phyloP scores from a whole-genome alignment of 1,140 invertebrate genomes.

The Zaprionus taronus region DNA sequence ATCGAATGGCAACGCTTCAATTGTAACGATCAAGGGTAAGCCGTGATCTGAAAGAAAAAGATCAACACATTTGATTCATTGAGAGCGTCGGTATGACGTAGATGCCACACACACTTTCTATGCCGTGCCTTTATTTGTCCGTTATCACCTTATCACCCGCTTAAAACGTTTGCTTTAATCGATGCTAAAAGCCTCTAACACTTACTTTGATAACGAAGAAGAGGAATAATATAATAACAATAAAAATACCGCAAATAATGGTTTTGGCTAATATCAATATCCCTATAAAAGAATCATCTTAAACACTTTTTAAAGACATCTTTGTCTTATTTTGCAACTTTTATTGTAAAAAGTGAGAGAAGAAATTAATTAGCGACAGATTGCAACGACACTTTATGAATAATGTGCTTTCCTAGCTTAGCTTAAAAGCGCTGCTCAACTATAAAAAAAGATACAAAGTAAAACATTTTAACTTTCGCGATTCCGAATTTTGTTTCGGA shows the following conservation, averaged over 20 bases:
- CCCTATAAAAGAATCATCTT: too few relatives aligned
- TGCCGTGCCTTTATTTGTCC: slow-evolving; percentile 1
- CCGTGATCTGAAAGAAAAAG: not conserved
- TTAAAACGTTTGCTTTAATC: not conserved
- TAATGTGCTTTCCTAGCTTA: not conserved
- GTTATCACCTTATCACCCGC: not conserved
- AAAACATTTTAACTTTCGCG: not conserved
- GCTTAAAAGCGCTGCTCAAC: too few relatives aligned
- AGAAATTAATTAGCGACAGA: too few relatives aligned
- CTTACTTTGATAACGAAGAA: not conserved
- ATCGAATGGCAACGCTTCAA: not conserved
- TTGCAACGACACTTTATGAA: too few relatives aligned
- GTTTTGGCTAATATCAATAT: too few relatives aligned
- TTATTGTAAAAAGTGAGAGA: too few relatives aligned
- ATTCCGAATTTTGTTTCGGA: not conserved
- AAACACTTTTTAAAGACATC: too few relatives aligned
- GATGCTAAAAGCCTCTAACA: not conserved
- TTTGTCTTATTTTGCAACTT: too few relatives aligned
- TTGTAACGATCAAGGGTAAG: not conserved
- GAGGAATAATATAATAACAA: not conserved
- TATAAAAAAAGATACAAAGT: not conserved
- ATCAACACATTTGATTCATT: not conserved
- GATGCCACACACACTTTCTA: not conserved
- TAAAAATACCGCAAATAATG: not conserved
- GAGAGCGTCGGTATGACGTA: not conserved